Conservation (phyloP, 1,140 invertebrate genomes). For the Diorhabda carinulata region DNA sequence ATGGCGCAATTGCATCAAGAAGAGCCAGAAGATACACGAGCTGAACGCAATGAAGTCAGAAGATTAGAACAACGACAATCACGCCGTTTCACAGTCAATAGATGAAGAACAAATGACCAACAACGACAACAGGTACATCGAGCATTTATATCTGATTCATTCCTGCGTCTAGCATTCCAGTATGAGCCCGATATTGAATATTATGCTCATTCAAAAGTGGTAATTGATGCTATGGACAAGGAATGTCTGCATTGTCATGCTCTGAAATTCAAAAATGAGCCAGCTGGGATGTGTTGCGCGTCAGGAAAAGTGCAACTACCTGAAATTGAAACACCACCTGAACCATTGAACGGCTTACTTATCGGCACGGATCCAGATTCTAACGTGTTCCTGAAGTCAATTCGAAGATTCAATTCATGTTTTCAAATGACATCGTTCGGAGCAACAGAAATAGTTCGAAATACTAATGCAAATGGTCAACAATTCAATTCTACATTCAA, state of each 20-base stretch:
- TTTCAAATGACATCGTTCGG: too few relatives aligned
- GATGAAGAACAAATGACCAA: slow-evolving; percentile 39
- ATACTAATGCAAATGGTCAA: slow-evolving; percentile 21
- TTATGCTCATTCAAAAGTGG: slow-evolving; percentile 42
- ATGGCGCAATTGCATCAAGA: slow-evolving; percentile 31
- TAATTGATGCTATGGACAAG: slow-evolving; percentile 39
- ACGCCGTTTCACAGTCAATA: slow-evolving; percentile 29
- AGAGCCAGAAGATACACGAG: slow-evolving; percentile 31
- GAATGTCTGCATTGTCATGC: slow-evolving; percentile 3
- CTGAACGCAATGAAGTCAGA: slow-evolving; percentile 30
- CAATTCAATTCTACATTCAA: too few relatives aligned
- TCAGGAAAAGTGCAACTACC: background rate
- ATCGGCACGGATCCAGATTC: too few relatives aligned
- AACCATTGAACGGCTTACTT: too few relatives aligned
- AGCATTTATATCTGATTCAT: slow-evolving; percentile 37
- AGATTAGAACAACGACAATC: slow-evolving; percentile 30
- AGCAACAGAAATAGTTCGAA: too few relatives aligned
- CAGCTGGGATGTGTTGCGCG: background rate
- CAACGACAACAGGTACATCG: slow-evolving; percentile 42
- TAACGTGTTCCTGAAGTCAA: slow-evolving; percentile 25
- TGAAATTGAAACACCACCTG: too few relatives aligned
- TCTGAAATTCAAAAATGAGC: too few relatives aligned
- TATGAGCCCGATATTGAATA: too few relatives aligned
- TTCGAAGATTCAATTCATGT: too few relatives aligned
- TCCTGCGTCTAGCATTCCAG: too few relatives aligned